Percentiles rank a stretch among this genome's conserved stretches.
Conservation (phyloP, 1,140 invertebrate genomes). For the Drosophila pseudoananassae region DNA sequence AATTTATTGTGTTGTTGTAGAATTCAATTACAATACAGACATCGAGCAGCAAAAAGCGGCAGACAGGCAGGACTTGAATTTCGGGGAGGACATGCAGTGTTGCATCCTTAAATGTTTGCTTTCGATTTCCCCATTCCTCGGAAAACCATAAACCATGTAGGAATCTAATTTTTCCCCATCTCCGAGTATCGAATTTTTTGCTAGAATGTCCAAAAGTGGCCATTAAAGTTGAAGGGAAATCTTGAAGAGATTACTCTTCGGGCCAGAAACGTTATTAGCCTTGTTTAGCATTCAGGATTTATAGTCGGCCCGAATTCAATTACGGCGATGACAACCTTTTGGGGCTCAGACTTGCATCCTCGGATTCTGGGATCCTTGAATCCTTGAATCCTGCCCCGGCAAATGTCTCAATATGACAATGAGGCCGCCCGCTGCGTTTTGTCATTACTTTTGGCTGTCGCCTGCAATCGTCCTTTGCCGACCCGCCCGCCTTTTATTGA, state of each 20-base stretch:
- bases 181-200: neutral
- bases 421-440: conserved; percentile 75
- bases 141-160: conserved; percentile 4
- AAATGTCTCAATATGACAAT: conserved; percentile 82
- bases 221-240: neutral
- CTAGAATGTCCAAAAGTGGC: neutral
- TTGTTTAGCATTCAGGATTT: conserved; percentile 43
- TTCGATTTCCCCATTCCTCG: conserved; percentile 7
- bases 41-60: conserved; percentile 6
- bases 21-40: conserved; percentile 59
- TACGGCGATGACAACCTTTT: conserved; percentile 46
- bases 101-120: conserved; percentile 61
- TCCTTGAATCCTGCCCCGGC: conserved; percentile 17
- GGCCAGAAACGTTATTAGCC: conserved; percentile 12
- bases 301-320: conserved; percentile 41
- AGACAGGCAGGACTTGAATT: conserved; percentile 13
- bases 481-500: conserved; percentile 11
- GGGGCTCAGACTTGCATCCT: conserved; percentile 17
- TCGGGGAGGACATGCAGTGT: conserved; percentile 55
- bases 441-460: conserved; percentile 78
- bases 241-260: neutral
- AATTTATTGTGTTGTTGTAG: conserved; percentile 81
- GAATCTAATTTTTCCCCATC: conserved; percentile 6
- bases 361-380: conserved; percentile 9
- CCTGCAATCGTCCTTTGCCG: conserved; percentile 53